A percentile compares a stretch with the other conserved stretches of the same genome.
phyloP scores from a whole-genome alignment of 2,888 invertebrate species.

The Apeira syringaria region DNA sequence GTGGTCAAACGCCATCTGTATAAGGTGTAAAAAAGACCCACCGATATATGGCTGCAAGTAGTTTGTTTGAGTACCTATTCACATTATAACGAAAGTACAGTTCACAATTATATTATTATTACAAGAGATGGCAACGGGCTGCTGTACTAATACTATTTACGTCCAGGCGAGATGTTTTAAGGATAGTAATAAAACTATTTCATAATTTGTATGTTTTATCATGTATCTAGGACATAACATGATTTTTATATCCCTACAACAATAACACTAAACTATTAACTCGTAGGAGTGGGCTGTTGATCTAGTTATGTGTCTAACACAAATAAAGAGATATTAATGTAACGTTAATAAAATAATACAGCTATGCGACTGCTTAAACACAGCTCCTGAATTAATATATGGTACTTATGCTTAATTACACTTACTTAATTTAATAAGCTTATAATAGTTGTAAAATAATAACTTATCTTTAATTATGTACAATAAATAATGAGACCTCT shows the following conservation, averaged over 20 bases:
- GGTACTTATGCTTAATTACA: not conserved
- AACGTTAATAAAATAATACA: constrained; percentile 14
- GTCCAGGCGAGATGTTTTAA: too few species aligned
- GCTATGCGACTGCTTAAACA: not conserved
- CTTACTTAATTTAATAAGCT: constrained; percentile 3
- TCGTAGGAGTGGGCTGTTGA: too few species aligned
- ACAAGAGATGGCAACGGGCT: too few species aligned
- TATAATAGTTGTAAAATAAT: constrained; percentile 6
- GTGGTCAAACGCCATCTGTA: too few species aligned
- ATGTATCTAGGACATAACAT: constrained; percentile 39
- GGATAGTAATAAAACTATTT: not conserved
- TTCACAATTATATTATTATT: too few species aligned
- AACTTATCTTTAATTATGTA: constrained; percentile 20
- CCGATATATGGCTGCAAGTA: too few species aligned
- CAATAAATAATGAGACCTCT: constrained; percentile 24
- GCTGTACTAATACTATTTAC: not conserved
- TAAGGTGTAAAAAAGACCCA: too few species aligned
- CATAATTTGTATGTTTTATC: constrained; percentile 20
- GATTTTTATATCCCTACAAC: constrained; percentile 13
- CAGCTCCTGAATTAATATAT: not conserved
- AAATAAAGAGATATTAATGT: constrained; percentile 32
- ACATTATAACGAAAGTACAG: too few species aligned
- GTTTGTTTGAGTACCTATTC: too few species aligned
- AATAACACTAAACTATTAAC: not conserved
- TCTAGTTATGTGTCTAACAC: constrained; percentile 49